Evolutionary conservation across 2,113 vertebrate species (phyloP), one percentile per base, ranked within the genome.

Genomic region (Sigmodon hispidus): DNA sequence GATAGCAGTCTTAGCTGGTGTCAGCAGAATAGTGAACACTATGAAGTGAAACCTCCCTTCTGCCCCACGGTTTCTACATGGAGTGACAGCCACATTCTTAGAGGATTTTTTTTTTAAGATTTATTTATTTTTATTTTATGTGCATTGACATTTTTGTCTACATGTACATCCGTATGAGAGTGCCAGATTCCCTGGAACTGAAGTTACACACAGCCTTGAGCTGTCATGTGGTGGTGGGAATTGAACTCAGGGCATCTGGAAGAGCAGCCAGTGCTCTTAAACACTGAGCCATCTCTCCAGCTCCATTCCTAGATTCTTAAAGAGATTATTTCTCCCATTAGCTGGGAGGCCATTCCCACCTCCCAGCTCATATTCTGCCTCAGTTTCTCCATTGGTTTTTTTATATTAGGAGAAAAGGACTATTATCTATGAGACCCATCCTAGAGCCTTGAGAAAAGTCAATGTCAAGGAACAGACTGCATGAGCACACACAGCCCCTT

Each of bases 1-100:
- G 97, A 81, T 3, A 91, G 57, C 90, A 87, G 90, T 52, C 80
- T 48, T 67, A 90, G n/a, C 5, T 87, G 65, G 24, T 67, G 29
- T 61, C 48, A 95, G 12, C 90, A 11, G 59, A 85, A 80, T 19
- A 76, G 52, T 34, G 65, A 73, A 91, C 1, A 34, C 6, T 21
- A 34, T 1, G 57, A 45, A 88, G 11, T 9, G 13, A 31, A 22
- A 57, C 45, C 7, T 50, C 43, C 63, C 19, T 31, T 83, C 79
- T 70, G 67, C 59, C n/a, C 13, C 26, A 21, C n/a, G 40, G 40
- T 81, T 59, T 70, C 72, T 3, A 45, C 22, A 40, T 16, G 11
- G 31, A 87, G 50, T 3, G 1, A 31, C 24, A 34, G 50, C 9
- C 13, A 26, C 36, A 69, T 7, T 17, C 34, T 7, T 36, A 69